Evolutionary conservation across 2,888 invertebrate genomes (phyloP).

Genomic region (Caenorhabditis japonica): DNA sequence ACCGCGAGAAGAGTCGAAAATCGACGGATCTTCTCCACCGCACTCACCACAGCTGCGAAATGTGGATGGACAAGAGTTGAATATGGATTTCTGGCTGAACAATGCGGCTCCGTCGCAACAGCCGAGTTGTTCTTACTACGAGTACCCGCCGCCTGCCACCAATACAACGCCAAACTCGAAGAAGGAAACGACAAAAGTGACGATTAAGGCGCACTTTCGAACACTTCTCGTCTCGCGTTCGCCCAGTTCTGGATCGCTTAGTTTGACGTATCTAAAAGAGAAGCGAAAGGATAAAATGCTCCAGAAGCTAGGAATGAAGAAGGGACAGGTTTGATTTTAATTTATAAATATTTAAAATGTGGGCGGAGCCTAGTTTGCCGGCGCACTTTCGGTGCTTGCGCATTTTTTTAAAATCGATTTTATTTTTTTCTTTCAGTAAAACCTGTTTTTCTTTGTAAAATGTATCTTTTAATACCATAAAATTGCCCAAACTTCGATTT

Average conservation of each 20-base stretch:
- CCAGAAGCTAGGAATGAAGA: slow-evolving; percentile 76
- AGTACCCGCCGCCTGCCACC: slow-evolving; percentile 15
- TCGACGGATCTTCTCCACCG: slow-evolving; percentile 45
- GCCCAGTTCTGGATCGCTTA: slow-evolving; percentile 56
- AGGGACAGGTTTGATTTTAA: slow-evolving; percentile 58
- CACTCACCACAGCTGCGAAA: slow-evolving; percentile 47
- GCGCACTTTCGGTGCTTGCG: too few relatives aligned
- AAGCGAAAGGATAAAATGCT: slow-evolving; percentile 77
- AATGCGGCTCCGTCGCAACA: slow-evolving; percentile 13
- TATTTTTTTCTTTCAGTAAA: too few relatives aligned
- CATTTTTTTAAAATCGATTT: too few relatives aligned
- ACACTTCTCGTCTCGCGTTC: slow-evolving; percentile 66
- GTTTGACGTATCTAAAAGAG: slow-evolving; percentile 75
- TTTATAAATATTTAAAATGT: too few relatives aligned
- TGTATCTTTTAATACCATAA: too few relatives aligned
- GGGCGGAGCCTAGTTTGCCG: too few relatives aligned
- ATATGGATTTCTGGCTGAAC: slow-evolving; percentile 73
- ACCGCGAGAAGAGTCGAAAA: slow-evolving; percentile 40
- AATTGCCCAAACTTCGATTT: too few relatives aligned
- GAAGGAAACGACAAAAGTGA: slow-evolving; percentile 66
- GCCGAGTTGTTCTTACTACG: not conserved
- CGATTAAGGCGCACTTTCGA: slow-evolving; percentile 73
- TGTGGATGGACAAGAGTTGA: slow-evolving; percentile 65
- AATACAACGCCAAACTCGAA: slow-evolving; percentile 55
- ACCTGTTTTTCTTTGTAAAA: too few relatives aligned